Evolutionary conservation across 1,140 invertebrate species (phyloP).

Genomic region (Nasonia vitripennis): DNA sequence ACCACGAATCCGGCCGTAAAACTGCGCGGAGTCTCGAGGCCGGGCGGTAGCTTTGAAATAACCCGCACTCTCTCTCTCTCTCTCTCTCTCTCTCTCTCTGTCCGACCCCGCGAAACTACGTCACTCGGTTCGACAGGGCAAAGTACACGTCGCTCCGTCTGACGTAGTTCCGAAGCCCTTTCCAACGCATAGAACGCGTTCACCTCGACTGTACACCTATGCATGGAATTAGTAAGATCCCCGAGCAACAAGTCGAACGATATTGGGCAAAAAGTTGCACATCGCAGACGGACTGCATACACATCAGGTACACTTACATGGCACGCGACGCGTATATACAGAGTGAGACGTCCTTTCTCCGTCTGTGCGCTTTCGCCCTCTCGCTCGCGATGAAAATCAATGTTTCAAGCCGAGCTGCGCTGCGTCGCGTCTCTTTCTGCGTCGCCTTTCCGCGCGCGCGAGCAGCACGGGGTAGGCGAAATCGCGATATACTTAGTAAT

Average conservation of each 20-base stretch:
- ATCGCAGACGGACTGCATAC: too few relatives aligned
- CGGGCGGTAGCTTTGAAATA: neutral
- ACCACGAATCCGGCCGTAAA: neutral
- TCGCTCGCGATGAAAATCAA: slow-evolving; percentile 29
- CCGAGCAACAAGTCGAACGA: neutral
- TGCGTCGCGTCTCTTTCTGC: neutral
- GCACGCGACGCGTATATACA: neutral
- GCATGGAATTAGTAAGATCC: too few relatives aligned
- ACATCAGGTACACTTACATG: neutral
- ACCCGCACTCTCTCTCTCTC: neutral
- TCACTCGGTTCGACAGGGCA: neutral
- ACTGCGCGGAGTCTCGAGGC: neutral
- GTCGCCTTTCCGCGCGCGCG: neutral
- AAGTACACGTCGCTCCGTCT: neutral
- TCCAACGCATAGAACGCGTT: neutral
- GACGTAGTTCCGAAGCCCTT: neutral
- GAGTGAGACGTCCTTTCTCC: neutral
- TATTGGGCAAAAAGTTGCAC: too few relatives aligned
- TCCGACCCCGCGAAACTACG: neutral
- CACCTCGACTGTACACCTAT: neutral
- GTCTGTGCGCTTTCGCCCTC: neutral
- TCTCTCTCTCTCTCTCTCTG: too few relatives aligned
- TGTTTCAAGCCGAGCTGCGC: neutral
- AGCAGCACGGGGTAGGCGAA: neutral
- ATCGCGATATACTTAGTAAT: neutral